phyloP scores from a whole-genome alignment of 2,113 vertebrate species.

The Progne subis region DNA sequence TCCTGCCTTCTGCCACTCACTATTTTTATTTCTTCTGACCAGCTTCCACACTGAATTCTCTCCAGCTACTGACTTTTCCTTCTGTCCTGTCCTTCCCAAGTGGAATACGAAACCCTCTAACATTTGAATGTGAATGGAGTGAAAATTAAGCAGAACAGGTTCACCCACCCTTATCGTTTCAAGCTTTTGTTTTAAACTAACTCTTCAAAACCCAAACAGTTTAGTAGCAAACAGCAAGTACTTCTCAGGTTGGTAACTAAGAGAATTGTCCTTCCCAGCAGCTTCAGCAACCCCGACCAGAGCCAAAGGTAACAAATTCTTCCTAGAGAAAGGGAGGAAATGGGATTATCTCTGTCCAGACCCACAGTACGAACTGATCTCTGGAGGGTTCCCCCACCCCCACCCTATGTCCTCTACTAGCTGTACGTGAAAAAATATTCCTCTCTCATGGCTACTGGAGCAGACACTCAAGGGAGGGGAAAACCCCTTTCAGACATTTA shows the following conservation, averaged over 20 bases:
- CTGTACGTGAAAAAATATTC: slow-evolving; percentile 41
- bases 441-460: slow-evolving; percentile 21
- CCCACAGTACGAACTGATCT: background rate
- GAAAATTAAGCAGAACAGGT: slow-evolving; percentile 41
- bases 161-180: background rate
- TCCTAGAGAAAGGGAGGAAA: slow-evolving; percentile 35
- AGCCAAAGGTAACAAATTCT: slow-evolving; percentile 35
- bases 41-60: background rate
- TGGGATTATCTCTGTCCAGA: slow-evolving; percentile 19
- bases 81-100: background rate
- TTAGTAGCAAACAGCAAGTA: background rate
- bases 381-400: background rate
- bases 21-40: background rate
- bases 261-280: background rate
- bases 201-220: background rate
- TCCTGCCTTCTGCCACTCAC: background rate
- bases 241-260: background rate
- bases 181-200: slow-evolving; percentile 19
- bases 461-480: background rate
- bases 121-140: slow-evolving; percentile 38
- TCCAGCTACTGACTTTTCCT: background rate
- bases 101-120: background rate
- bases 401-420: background rate
- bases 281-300: background rate
- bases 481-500: slow-evolving; percentile 6